Conservation (phyloP, 1,140 invertebrate genomes). For the Platorchestia sp. region DNA sequence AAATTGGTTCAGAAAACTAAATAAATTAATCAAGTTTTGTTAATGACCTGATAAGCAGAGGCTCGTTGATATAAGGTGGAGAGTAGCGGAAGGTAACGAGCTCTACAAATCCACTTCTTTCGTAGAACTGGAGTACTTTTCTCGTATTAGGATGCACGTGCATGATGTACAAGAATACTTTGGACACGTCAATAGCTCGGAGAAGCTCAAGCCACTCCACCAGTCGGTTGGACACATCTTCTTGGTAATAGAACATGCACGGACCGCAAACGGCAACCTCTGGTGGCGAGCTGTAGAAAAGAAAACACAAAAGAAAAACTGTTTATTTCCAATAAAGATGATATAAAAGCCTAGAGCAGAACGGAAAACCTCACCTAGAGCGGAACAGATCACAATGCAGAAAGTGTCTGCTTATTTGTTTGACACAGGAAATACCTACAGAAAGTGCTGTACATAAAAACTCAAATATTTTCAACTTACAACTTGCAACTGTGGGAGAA, state of each 20-base stretch:
- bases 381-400: background rate
- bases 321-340: too few species aligned
- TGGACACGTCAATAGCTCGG: background rate
- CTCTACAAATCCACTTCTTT: background rate
- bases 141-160: background rate
- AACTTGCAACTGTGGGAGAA: too few species aligned
- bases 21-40: too few species aligned
- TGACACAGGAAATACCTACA: background rate
- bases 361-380: too few species aligned
- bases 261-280: constrained; percentile 6
- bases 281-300: background rate
- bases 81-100: background rate
- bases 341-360: constrained; percentile 7
- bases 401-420: background rate
- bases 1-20: too few species aligned
- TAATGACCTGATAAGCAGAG: background rate
- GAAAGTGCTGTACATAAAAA: too few species aligned
- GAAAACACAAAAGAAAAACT: too few species aligned
- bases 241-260: background rate
- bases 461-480: too few species aligned
- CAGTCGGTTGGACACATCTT: background rate
- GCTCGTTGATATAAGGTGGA: background rate
- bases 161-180: background rate
- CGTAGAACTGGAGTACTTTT: constrained; percentile 10
- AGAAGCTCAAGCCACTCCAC: background rate